These are phyloP conservation scores for Aleiodes sp. DNA, from an alignment of 1,140 invertebrate genomes.

Conservation along the genomic window DNA sequence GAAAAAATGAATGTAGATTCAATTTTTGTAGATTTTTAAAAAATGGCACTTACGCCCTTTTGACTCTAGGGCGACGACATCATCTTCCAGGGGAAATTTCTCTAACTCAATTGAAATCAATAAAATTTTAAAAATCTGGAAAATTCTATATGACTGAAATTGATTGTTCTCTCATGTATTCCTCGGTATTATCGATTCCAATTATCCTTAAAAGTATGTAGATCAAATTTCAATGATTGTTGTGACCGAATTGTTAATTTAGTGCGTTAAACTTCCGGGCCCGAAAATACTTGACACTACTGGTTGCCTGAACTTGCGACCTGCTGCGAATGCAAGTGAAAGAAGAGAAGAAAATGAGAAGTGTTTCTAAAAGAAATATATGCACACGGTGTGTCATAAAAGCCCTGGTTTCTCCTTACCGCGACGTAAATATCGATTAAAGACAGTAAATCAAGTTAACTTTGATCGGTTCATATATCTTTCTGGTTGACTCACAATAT, in stretches of 20 bases:
- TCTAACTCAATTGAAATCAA: too few relatives aligned
- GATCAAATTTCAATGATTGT: slow-evolving; percentile 27
- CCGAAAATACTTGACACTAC: slow-evolving; percentile 58
- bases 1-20: too few relatives aligned
- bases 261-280: slow-evolving; percentile 57
- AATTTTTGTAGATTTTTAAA: too few relatives aligned
- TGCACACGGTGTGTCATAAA: slow-evolving; percentile 23
- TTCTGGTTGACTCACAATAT: too few relatives aligned
- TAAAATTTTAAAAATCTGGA: too few relatives aligned
- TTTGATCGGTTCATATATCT: background rate
- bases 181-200: too few relatives aligned
- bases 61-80: too few relatives aligned
- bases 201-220: background rate
- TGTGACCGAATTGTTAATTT: slow-evolving; percentile 42
- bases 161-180: too few relatives aligned
- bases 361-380: slow-evolving; percentile 35
- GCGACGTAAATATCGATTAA: background rate
- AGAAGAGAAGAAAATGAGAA: slow-evolving; percentile 28
- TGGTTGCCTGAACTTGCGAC: slow-evolving; percentile 62
- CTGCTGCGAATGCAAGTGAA: slow-evolving; percentile 57
- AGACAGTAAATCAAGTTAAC: background rate
- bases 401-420: background rate
- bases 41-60: too few relatives aligned
- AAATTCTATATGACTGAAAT: too few relatives aligned
- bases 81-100: too few relatives aligned